phyloP scores from a whole-genome alignment of 2,888 invertebrate species.

The Clunio marinus region DNA sequence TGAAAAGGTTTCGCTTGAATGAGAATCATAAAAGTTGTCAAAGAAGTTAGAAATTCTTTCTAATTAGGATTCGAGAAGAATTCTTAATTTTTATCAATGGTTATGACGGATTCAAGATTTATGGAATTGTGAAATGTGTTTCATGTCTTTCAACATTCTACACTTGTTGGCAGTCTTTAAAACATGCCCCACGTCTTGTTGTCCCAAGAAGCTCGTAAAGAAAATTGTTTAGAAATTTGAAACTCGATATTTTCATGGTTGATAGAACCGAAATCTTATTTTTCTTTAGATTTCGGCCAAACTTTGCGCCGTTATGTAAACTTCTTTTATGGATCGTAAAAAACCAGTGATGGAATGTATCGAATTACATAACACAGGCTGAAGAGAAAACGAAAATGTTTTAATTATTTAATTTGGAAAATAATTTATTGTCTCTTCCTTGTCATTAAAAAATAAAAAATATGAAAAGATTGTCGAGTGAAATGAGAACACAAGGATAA shows the following conservation, averaged over 20 bases:
- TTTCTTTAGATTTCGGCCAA: conserved; percentile 9
- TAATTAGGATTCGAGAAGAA: conserved; percentile 18
- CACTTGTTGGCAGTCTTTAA: conserved; percentile 35
- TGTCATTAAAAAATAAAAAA: background rate
- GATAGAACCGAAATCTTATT: no score
- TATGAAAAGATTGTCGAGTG: background rate
- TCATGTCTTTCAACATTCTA: conserved; percentile 25
- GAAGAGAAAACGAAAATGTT: background rate
- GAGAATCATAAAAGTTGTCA: conserved; percentile 7
- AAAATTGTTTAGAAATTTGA: conserved; percentile 6
- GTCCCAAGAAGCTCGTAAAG: background rate
- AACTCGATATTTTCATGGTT: background rate
- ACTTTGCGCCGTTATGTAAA: conserved; percentile 35
- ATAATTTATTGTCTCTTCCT: conserved; percentile 32
- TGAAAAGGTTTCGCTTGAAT: conserved; percentile 14
- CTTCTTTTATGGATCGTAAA: background rate
- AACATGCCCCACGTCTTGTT: conserved; percentile 3
- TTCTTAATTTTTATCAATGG: conserved; percentile 3
- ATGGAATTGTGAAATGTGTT: conserved; percentile 30
- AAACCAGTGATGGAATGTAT: background rate
- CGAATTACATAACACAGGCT: conserved; percentile 12
- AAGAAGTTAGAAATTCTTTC: background rate
- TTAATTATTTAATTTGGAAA: conserved; percentile 35
- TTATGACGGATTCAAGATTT: background rate
- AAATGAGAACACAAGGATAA: conserved; percentile 1